These are phyloP conservation scores for Antechinus stuartii DNA, from an alignment of 2,113 vertebrate genomes.

Conservation along the genomic window DNA sequence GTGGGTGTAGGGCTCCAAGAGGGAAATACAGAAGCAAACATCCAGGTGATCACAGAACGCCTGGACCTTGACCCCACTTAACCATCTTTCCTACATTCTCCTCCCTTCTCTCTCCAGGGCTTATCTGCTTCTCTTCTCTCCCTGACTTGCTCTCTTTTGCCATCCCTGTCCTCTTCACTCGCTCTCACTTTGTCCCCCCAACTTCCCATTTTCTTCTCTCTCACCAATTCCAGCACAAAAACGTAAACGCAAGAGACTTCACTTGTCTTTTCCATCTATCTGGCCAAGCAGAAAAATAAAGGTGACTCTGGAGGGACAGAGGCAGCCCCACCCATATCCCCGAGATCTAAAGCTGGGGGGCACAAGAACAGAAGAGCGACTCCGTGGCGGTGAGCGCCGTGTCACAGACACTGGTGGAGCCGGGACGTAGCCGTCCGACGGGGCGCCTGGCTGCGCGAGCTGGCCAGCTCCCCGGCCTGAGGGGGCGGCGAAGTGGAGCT, in stretches of 20 bases:
- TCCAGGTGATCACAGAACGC: not conserved
- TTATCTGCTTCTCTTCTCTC: not conserved
- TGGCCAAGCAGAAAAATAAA: not conserved
- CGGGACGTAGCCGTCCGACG: slow-evolving; percentile 84
- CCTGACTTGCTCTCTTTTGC: not conserved
- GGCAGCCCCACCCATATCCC: not conserved
- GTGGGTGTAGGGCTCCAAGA: not conserved
- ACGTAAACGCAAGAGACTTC: not conserved
- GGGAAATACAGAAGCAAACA: not conserved
- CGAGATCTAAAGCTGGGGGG: not conserved
- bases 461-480: not conserved
- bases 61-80: not conserved
- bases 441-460: slow-evolving; percentile 62
- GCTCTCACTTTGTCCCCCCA: not conserved
- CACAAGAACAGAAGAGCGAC: not conserved
- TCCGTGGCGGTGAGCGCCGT: not conserved
- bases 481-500: slow-evolving; percentile 61
- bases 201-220: not conserved
- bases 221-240: not conserved
- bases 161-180: too few species aligned
- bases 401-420: slow-evolving; percentile 88
- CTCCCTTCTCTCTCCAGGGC: not conserved
- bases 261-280: not conserved
- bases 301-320: not conserved
- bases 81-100: not conserved